A percentile compares a stretch with the other conserved stretches of the same genome.
phyloP scores from a whole-genome alignment of 2,888 invertebrate species.

The Athalia rosae region DNA sequence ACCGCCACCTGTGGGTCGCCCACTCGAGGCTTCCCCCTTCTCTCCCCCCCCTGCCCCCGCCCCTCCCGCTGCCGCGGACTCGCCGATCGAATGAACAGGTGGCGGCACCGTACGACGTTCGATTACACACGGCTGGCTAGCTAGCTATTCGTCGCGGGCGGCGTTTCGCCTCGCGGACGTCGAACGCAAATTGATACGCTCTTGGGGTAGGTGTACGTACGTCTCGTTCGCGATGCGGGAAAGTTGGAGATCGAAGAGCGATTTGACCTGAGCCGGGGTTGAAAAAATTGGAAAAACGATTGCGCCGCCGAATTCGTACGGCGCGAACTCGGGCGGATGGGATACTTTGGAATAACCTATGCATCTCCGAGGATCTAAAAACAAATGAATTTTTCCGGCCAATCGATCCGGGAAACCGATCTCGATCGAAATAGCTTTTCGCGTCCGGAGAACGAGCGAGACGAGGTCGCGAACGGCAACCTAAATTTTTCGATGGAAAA shows the following conservation, averaged over 20 bases:
- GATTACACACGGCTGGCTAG: not conserved
- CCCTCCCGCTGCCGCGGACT: not conserved
- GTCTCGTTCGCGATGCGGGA: too few species aligned
- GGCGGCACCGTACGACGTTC: slow-evolving; percentile 26
- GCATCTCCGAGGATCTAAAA: not conserved
- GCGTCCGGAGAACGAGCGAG: not conserved
- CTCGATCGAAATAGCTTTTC: not conserved
- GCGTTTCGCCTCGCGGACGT: too few species aligned
- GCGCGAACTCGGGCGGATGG: too few species aligned
- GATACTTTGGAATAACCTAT: too few species aligned
- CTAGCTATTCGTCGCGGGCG: too few species aligned
- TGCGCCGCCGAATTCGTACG: too few species aligned
- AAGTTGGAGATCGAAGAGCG: too few species aligned
- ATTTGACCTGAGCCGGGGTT: not conserved
- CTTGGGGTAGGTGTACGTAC: too few species aligned
- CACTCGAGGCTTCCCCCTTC: too few species aligned
- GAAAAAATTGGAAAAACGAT: not conserved
- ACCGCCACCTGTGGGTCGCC: slow-evolving; percentile 26
- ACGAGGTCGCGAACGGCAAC: not conserved
- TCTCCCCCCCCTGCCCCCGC: too few species aligned
- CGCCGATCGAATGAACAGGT: slow-evolving; percentile 2
- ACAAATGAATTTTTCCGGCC: not conserved
- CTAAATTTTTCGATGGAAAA: not conserved
- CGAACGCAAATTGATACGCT: too few species aligned
- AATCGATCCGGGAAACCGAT: not conserved